Evolutionary conservation across 2,113 vertebrate species (phyloP).

Genomic region (Stegastes partitus): DNA sequence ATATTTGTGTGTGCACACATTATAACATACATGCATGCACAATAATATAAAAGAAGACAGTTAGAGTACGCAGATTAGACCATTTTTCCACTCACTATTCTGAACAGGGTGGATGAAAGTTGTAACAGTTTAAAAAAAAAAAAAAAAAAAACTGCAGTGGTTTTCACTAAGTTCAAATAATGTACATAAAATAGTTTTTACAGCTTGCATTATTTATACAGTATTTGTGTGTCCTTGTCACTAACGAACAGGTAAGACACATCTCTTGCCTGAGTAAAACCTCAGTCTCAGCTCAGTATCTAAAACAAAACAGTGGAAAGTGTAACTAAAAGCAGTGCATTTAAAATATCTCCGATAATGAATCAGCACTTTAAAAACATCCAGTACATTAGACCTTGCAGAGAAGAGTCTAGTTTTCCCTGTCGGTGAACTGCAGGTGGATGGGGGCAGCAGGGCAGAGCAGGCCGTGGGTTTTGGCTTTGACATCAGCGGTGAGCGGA

Average conservation of each 20-base stretch:
- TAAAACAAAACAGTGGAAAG: constrained; percentile 16
- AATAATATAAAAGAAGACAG: constrained; percentile 11
- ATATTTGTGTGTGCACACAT: not conserved
- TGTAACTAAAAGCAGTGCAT: constrained; percentile 41
- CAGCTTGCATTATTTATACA: constrained; percentile 31
- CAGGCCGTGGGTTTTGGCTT: constrained; percentile 91
- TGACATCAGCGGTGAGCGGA: constrained; percentile 83
- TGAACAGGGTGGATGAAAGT: constrained; percentile 14
- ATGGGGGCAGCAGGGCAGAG: constrained; percentile 87
- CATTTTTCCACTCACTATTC: constrained; percentile 18
- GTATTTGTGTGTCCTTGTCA: constrained; percentile 10
- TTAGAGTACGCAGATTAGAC: constrained; percentile 4
- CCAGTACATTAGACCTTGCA: not conserved
- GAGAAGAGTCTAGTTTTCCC: constrained; percentile 54
- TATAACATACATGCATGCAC: not conserved
- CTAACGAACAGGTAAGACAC: constrained; percentile 7
- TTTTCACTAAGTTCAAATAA: constrained; percentile 12
- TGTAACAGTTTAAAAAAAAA: constrained; percentile 21
- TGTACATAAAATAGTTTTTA: constrained; percentile 21
- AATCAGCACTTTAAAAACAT: constrained; percentile 28
- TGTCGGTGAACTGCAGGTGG: constrained; percentile 87
- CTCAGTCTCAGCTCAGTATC: constrained; percentile 32
- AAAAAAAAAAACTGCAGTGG: too few relatives aligned
- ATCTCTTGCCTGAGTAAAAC: constrained; percentile 64
- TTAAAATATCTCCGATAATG: not conserved